Evolutionary conservation across 2,888 invertebrate genomes (phyloP).

Genomic region (Thymelicus lineola): DNA sequence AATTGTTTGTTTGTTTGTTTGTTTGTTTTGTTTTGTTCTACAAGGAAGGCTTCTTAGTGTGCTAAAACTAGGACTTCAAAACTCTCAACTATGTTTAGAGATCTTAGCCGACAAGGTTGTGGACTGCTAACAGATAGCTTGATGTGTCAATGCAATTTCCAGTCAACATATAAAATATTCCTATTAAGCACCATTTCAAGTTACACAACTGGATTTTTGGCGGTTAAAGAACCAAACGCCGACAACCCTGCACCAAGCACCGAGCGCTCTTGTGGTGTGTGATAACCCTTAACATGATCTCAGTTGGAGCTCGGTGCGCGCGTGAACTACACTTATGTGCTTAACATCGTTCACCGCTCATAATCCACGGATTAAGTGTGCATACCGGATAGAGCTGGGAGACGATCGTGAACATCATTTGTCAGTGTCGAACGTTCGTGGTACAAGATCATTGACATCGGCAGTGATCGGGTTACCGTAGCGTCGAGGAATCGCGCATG

Average conservation of each 20-base stretch:
- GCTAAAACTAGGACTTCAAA: too few species aligned
- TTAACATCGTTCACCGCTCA: conserved; percentile 14
- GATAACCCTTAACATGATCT: conserved; percentile 46
- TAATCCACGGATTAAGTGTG: conserved; percentile 29
- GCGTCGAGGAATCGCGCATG: conserved; percentile 28
- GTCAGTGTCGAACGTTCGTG: conserved; percentile 27
- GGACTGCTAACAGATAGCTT: too few species aligned
- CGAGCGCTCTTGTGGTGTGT: conserved; percentile 41
- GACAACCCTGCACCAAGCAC: conserved; percentile 34
- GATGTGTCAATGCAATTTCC: too few species aligned
- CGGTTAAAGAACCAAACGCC: neutral
- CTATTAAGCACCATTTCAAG: too few species aligned
- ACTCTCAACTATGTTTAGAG: too few species aligned
- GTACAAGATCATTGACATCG: conserved; percentile 29
- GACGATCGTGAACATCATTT: conserved; percentile 16
- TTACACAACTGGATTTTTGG: neutral
- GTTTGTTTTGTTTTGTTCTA: too few species aligned
- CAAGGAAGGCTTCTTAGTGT: too few species aligned
- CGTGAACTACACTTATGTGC: conserved; percentile 39
- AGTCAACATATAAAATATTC: too few species aligned
- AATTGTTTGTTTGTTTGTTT: too few species aligned
- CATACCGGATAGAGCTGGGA: neutral
- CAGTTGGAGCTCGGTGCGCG: conserved; percentile 44
- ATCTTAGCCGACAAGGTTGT: too few species aligned
- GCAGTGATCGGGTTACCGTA: conserved; percentile 4